Base-by-base conservation (phyloP, 1,140 invertebrate species). In the Papilio glaucus region DNA sequence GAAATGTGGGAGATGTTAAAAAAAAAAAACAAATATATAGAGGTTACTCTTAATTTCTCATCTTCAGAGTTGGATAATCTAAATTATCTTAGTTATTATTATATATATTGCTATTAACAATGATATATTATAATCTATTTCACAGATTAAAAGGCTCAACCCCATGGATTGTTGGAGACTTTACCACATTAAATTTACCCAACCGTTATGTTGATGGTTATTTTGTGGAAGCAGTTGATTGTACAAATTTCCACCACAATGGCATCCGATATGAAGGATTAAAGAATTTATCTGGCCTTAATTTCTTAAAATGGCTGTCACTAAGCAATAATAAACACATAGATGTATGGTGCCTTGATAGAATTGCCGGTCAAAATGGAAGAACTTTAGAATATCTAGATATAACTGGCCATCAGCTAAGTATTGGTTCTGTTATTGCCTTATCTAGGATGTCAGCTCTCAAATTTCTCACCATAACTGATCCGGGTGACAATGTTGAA, bases 321-420 rank as follows among this genome's bases (percentile, higher is more conserved):
- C 74, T 94, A 13, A 88, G 80, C 72, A 88, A 90, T 62, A 92
- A 92, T 68, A 87, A 82, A 76, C 60, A 84, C 78, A 75, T 94
- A 24, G 92, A 94, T 84, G 92, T 91, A 12, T 94, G 93, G 93
- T 86, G 90, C 37, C 24, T 94, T 13, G 92, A 94, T 71, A 81
- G 87, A 79, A 24, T 93, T 53, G 87, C 90, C 21, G 85, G 86
- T 3, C 83, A 89, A 15, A 87, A 86, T 76, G 85, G 86, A 21
- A 78, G 78, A 10, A 85, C 80, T 10, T 71, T 94, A 41, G 89
- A 93, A 81, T 93, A 84, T 75, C 77, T 94, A 67, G 87, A 94
- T 61, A 79, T 94, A 45, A 81, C 78, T 71, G 92, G 88, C 5
- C 90, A 87, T 73, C 81, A 89, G 7, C 73, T 93, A 33, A 86